Conservation (phyloP, 2,888 invertebrate genomes). For the Gymnosoma rotundatum region DNA sequence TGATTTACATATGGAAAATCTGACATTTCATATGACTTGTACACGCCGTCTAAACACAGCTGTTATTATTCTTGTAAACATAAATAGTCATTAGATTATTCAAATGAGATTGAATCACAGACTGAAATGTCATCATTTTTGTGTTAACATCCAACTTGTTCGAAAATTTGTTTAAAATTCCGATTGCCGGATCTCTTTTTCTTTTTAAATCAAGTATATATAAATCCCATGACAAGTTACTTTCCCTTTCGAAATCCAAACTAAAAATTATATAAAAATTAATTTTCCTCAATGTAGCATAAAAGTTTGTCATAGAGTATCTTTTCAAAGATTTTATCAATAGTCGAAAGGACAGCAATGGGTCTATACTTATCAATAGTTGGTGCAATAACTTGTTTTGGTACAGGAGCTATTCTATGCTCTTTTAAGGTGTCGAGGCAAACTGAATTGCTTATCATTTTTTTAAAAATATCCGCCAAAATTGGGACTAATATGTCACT, state of each 20-base stretch:
- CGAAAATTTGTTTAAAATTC: not conserved
- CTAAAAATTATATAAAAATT: not conserved
- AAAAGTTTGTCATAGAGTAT: not conserved
- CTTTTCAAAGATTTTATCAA: conserved; percentile 12
- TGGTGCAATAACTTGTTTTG: conserved; percentile 1
- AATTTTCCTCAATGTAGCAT: not conserved
- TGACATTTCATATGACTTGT: too few species aligned
- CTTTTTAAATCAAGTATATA: not conserved
- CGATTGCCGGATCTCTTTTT: not conserved
- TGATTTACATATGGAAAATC: too few species aligned
- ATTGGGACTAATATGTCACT: too few species aligned
- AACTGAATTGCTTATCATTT: not conserved
- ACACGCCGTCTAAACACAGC: too few species aligned
- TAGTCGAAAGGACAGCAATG: conserved; percentile 7
- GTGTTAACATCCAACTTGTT: not conserved
- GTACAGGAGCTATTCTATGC: not conserved
- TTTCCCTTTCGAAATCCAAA: conserved; percentile 10
- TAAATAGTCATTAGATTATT: too few species aligned
- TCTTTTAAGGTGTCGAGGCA: not conserved
- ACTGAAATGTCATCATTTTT: not conserved
- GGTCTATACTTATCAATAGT: conserved; percentile 2
- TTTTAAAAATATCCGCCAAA: too few species aligned
- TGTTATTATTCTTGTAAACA: not conserved
- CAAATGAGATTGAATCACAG: not conserved
- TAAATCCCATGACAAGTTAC: not conserved